Evolutionary conservation across 1,140 invertebrate species (phyloP), one percentile per base, ranked within the genome.

Genomic region (Papilio dardanus): DNA sequence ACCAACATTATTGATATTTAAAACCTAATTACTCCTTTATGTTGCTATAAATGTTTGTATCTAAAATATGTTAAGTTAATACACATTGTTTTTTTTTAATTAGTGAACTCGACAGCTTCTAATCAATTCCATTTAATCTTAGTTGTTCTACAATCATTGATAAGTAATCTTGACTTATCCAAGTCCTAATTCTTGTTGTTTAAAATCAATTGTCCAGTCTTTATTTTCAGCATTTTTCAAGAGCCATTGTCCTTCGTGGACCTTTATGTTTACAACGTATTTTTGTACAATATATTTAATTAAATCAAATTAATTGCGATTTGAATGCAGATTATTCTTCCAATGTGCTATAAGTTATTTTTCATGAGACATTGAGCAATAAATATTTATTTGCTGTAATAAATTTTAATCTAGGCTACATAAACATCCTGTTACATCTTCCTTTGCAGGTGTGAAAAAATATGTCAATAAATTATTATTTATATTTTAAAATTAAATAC

Each of bases 61-160:
- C 19, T 14, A 54, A 54, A 54, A 28, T 54, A 21, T 12, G 50
- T n/a, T n/a, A 5, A n/a, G n/a, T n/a, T n/a, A n/a, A n/a, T n/a
- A n/a, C n/a, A n/a, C n/a, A 6, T 46, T 5, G 42, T 46, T 46
- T 46, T 24, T 5, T 54, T 19, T 6, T 7, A 54, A 8, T 24
- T 12, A 19, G 12, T 28, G 1, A 21, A 54, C 24, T 24, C 21
- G 24, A 24, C 3, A 54, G 7, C 50, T 24, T 54, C 19, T 54
- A 54, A 54, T 54, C 50, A 54, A 54, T 54, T 7, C 1, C 1
- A 4, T 0, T 54, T 54, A 24, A 54, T 54, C 50, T 14, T 21
- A 54, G 50, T 28, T 54, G 21, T 24, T 54, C 24, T 54, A 54
- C 50, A 54, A 54, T 54, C 7, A 54, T 54, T 28, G 50, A 54